Evolutionary conservation across 2,888 invertebrate species (phyloP).

Genomic region (Cryptocephalus primarius): DNA sequence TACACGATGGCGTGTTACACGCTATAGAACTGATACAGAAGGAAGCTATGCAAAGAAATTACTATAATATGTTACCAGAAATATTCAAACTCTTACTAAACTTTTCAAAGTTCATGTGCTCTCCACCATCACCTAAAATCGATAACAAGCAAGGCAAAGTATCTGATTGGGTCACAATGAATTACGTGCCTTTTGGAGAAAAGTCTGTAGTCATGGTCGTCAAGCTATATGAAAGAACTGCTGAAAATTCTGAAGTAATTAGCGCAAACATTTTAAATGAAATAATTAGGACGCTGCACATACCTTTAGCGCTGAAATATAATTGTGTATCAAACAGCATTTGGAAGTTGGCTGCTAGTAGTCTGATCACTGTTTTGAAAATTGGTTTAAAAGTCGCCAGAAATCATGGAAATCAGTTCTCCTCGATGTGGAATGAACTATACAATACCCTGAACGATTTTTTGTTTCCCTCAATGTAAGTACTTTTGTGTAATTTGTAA

Average conservation of each 20-base stretch:
- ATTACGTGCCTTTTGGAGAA: constrained; percentile 80
- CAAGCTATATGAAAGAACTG: constrained; percentile 63
- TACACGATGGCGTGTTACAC: constrained; percentile 77
- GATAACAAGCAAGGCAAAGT: constrained; percentile 41
- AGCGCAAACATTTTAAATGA: constrained; percentile 61
- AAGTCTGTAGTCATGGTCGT: constrained; percentile 64
- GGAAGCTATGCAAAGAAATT: constrained; percentile 47
- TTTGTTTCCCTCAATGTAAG: constrained; percentile 73
- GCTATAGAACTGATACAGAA: constrained; percentile 82
- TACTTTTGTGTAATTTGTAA: constrained; percentile 5
- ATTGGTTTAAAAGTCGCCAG: constrained; percentile 82
- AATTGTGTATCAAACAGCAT: constrained; percentile 67
- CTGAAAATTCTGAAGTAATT: constrained; percentile 59
- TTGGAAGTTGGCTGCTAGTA: constrained; percentile 73
- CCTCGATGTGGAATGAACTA: constrained; percentile 76
- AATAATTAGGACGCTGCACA: constrained; percentile 51
- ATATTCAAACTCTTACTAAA: constrained; percentile 55
- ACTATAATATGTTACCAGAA: constrained; percentile 52
- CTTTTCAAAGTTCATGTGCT: constrained; percentile 60
- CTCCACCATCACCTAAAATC: constrained; percentile 48
- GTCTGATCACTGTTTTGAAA: constrained; percentile 65
- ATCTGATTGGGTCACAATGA: constrained; percentile 67
- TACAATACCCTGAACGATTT: constrained; percentile 83
- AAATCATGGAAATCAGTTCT: constrained; percentile 60
- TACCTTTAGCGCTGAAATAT: constrained; percentile 71